phyloP scores from a whole-genome alignment of 2,888 invertebrate species.

The Mimachlamys varia region DNA sequence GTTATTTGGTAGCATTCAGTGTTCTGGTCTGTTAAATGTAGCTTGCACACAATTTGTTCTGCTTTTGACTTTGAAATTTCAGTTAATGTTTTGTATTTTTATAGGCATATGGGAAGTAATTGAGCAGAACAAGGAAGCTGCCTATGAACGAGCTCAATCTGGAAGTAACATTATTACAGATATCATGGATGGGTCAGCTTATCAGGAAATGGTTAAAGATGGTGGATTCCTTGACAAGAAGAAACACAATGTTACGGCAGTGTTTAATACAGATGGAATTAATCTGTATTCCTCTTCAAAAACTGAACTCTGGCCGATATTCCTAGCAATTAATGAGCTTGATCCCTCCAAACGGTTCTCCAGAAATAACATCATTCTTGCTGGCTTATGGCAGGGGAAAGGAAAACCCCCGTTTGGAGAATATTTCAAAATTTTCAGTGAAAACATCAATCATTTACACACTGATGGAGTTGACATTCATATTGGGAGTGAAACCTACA shows the following conservation, averaged over 20 bases:
- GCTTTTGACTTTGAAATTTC: no score
- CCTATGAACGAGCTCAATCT: slow-evolving; percentile 21
- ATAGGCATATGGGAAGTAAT: slow-evolving; percentile 44
- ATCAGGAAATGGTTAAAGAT: slow-evolving; percentile 40
- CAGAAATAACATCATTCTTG: slow-evolving; percentile 54
- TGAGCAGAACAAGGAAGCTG: slow-evolving; percentile 15
- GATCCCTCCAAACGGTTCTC: slow-evolving; percentile 49
- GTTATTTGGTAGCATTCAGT: no score
- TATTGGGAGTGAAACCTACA: slow-evolving; percentile 37
- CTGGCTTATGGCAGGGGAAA: slow-evolving; percentile 58
- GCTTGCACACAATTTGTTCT: no score
- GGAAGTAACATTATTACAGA: slow-evolving; percentile 43
- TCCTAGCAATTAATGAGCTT: slow-evolving; percentile 56
- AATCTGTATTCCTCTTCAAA: slow-evolving; percentile 52
- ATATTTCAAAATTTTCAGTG: slow-evolving; percentile 47
- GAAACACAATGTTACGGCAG: slow-evolving; percentile 44
- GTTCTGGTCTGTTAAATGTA: no score
- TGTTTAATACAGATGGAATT: slow-evolving; percentile 58
- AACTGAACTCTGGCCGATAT: slow-evolving; percentile 56
- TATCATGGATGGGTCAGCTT: slow-evolving; percentile 48
- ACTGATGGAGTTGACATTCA: slow-evolving; percentile 51
- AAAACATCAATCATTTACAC: slow-evolving; percentile 47
- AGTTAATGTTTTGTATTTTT: no score
- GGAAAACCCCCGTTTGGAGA: slow-evolving; percentile 56
- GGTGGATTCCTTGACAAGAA: slow-evolving; percentile 37